Conservation (phyloP, 1,140 invertebrate species). For the Chrysomallon squamiferum region DNA sequence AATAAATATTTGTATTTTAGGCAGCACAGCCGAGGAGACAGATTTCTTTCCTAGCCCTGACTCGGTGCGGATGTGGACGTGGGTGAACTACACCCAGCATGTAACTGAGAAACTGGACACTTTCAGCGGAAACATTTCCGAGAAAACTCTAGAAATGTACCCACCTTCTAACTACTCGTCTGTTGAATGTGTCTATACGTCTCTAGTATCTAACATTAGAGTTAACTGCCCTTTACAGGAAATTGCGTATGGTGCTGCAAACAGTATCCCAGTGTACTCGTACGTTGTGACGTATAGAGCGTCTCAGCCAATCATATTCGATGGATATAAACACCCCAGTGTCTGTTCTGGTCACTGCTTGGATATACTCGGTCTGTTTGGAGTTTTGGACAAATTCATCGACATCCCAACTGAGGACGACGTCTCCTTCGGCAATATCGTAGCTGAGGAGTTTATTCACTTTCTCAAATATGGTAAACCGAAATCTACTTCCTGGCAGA, state of each 20-base stretch:
- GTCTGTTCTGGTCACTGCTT: too few relatives aligned
- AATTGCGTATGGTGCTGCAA: not conserved
- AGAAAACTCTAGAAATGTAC: not conserved
- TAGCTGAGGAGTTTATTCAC: too few relatives aligned
- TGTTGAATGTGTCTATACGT: not conserved
- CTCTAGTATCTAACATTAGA: not conserved
- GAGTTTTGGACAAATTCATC: too few relatives aligned
- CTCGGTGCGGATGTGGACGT: not conserved
- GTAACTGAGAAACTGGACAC: not conserved
- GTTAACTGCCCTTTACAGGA: not conserved
- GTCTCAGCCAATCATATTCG: too few relatives aligned
- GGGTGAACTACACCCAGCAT: not conserved
- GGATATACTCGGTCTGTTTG: too few relatives aligned
- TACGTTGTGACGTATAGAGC: too few relatives aligned
- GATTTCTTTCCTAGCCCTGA: not conserved
- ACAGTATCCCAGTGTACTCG: too few relatives aligned
- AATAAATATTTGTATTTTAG: not conserved
- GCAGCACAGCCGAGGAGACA: not conserved
- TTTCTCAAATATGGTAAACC: too few relatives aligned
- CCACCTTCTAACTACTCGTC: not conserved
- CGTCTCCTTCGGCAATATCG: too few relatives aligned
- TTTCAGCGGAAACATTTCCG: not conserved
- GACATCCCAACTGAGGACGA: too few relatives aligned
- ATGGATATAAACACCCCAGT: too few relatives aligned
- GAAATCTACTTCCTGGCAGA: too few relatives aligned